Percentiles rank a stretch among this genome's conserved stretches.
These are phyloP conservation scores for Candoia aspera DNA, from an alignment of 2,113 vertebrate genomes.

Conservation along the genomic window DNA sequence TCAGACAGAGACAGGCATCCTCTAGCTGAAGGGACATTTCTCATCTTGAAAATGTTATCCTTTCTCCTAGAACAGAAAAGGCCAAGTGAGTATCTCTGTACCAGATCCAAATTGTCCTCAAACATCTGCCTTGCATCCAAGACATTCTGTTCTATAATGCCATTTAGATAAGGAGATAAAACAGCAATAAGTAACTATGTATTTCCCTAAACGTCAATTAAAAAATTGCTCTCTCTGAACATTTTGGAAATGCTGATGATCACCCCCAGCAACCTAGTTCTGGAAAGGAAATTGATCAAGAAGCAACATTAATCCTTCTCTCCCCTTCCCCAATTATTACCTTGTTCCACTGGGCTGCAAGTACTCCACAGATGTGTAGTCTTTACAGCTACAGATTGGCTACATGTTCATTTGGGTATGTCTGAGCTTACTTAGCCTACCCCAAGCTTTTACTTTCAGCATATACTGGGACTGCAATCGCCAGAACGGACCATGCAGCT, in stretches of 20 bases:
- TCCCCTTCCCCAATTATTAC: not conserved
- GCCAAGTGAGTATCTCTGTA: not conserved
- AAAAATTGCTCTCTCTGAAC: not conserved
- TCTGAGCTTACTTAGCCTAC: no score
- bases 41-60: not conserved
- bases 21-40: not conserved
- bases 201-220: not conserved
- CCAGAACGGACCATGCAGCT: not conserved
- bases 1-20: not conserved
- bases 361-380: not conserved
- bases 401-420: no score
- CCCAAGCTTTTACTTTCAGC: not conserved
- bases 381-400: no score
- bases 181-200: not conserved
- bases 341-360: not conserved
- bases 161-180: not conserved
- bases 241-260: not conserved
- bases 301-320: not conserved
- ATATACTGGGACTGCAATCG: not conserved
- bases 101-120: not conserved
- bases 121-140: not conserved
- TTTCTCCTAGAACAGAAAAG: not conserved
- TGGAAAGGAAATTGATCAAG: not conserved
- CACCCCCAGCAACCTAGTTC: not conserved
- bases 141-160: not conserved